These are phyloP conservation scores for Dermatophagoides farinae DNA, from an alignment of 1,140 invertebrate genomes.

Conservation along the genomic window DNA sequence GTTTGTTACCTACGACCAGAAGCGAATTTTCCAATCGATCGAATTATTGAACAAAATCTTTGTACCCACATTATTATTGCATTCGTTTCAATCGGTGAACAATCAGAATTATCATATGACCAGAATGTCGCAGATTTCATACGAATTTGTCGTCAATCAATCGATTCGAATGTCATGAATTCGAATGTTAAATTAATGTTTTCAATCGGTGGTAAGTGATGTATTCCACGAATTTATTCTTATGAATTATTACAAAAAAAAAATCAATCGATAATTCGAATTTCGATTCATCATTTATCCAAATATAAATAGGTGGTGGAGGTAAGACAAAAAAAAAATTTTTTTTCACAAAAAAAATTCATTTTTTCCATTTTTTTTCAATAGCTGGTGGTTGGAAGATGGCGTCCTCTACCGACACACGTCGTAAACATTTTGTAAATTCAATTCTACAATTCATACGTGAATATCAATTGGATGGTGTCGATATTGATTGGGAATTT, in stretches of 20 bases:
- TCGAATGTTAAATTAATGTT: constrained; percentile 1
- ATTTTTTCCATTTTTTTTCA: neutral
- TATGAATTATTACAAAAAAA: no score
- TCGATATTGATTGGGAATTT: constrained; percentile 53
- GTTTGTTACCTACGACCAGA: constrained; percentile 9
- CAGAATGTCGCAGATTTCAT: constrained; percentile 3
- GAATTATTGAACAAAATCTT: constrained; percentile 22
- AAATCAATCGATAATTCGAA: no score
- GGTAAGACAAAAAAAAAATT: neutral
- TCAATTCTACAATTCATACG: constrained; percentile 21
- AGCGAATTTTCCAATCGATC: neutral
- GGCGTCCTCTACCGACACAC: neutral
- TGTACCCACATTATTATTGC: constrained; percentile 63
- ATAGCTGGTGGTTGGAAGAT: constrained; percentile 7
- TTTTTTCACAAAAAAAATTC: no score
- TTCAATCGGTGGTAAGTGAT: constrained; percentile 8
- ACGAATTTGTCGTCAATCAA: neutral
- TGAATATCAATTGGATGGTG: constrained; percentile 45
- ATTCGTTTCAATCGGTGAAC: constrained; percentile 43
- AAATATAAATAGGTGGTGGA: constrained; percentile 4
- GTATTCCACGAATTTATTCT: no score
- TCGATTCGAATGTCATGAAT: neutral
- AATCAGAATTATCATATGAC: constrained; percentile 30
- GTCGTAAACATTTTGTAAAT: constrained; percentile 8
- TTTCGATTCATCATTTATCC: neutral